These are phyloP conservation scores for Eubasilissa regina DNA, from an alignment of 1,140 invertebrate genomes.

Conservation along the genomic window DNA sequence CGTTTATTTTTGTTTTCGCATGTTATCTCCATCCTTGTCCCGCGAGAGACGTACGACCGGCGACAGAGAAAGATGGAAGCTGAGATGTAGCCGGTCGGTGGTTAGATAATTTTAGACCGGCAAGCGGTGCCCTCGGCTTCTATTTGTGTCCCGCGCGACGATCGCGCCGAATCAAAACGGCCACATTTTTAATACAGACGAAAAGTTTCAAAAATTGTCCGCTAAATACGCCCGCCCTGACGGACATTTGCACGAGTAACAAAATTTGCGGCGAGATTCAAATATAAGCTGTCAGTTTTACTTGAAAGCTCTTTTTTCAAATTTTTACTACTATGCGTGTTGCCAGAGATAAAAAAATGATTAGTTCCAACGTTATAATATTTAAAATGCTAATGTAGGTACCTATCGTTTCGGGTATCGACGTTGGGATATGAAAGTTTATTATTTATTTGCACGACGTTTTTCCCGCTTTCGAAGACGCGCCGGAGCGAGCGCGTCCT, in stretches of 20 bases:
- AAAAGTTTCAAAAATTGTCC: background rate
- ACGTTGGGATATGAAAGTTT: background rate
- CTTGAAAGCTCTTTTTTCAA: conserved; percentile 1
- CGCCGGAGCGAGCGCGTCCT: background rate
- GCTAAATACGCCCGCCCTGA: background rate
- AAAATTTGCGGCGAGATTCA: background rate
- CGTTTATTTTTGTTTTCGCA: conserved; percentile 46
- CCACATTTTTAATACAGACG: background rate
- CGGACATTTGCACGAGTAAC: background rate
- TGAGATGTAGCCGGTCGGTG: conserved; percentile 33
- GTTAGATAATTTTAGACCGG: conserved; percentile 44
- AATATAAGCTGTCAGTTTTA: background rate
- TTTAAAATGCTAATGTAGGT: background rate
- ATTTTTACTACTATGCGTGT: background rate
- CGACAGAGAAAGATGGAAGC: conserved; percentile 27
- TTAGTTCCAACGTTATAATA: background rate
- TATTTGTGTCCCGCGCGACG: conserved; percentile 25
- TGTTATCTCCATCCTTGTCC: conserved; percentile 22
- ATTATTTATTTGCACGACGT: conserved; percentile 7
- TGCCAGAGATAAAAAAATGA: background rate
- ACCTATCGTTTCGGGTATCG: background rate
- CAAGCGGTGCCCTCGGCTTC: conserved; percentile 24
- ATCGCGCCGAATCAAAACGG: conserved; percentile 18
- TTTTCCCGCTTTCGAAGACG: conserved; percentile 2
- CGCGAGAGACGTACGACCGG: background rate